Conservation (phyloP, 2,888 invertebrate species). For the Amaurobius ferox region DNA sequence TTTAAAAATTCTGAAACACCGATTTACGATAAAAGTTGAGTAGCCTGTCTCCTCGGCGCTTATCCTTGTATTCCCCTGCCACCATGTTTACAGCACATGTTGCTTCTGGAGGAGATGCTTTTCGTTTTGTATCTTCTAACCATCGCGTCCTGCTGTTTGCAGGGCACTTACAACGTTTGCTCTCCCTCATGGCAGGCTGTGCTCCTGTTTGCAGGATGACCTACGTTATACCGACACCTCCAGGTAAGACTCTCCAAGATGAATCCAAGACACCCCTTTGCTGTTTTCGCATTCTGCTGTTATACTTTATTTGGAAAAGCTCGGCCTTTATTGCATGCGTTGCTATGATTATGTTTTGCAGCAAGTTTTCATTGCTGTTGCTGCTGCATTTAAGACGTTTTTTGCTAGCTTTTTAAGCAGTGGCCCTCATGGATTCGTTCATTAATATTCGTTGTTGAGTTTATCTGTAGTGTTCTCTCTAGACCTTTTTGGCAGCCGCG, state of each 20-base stretch:
- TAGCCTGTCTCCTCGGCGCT: constrained; percentile 10
- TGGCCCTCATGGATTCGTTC: no score
- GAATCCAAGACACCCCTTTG: not conserved
- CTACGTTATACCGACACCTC: constrained; percentile 66
- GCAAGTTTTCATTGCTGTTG: not conserved
- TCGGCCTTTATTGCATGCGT: constrained; percentile 12
- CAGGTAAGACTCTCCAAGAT: constrained; percentile 48
- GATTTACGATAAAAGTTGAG: constrained; percentile 3
- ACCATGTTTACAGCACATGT: not conserved
- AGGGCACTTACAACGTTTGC: constrained; percentile 69
- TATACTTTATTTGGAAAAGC: not conserved
- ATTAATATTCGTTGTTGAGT: no score
- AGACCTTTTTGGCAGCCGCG: no score
- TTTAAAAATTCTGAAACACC: no score
- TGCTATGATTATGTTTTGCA: not conserved
- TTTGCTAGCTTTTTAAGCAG: no score
- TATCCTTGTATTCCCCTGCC: not conserved
- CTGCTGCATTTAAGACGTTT: not conserved
- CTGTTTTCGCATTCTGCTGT: not conserved
- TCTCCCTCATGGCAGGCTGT: constrained; percentile 71
- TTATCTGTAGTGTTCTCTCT: no score
- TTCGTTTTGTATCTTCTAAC: constrained; percentile 37
- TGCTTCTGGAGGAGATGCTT: constrained; percentile 18
- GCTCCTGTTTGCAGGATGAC: constrained; percentile 71
- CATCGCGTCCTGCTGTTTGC: constrained; percentile 69